Percentiles rank a stretch among this genome's conserved stretches.
Conservation (phyloP, 2,797 vertebrate genomes). For the Gephyroberyx darwinii region DNA sequence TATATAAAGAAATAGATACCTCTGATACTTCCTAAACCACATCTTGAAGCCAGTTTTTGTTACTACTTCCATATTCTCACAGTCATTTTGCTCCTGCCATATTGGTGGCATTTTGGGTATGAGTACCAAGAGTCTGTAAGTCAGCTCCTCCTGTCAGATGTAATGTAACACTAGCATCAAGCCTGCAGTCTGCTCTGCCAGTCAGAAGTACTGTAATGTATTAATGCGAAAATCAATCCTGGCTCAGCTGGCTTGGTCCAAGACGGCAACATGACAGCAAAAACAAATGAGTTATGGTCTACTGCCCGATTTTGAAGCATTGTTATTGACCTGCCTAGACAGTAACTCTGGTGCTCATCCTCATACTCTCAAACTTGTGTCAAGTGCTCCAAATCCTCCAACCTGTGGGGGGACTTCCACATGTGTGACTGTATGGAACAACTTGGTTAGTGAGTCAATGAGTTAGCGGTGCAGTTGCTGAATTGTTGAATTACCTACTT, state of each 20-base stretch:
- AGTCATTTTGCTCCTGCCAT: conserved; percentile 24
- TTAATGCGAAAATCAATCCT: conserved; percentile 16
- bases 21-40: no score
- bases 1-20: no score
- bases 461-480: not conserved
- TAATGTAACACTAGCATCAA: conserved; percentile 14
- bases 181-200: conserved; percentile 9
- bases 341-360: not conserved
- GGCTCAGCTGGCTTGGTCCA: no score
- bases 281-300: no score
- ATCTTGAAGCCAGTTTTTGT: no score
- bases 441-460: not conserved
- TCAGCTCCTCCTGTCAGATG: conserved; percentile 36
- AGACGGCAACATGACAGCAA: no score
- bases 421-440: conserved; percentile 2
- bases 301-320: no score
- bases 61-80: no score
- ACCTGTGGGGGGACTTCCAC: not conserved
- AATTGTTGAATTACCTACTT: not conserved
- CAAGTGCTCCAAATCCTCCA: no score
- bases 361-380: not conserved
- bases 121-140: conserved; percentile 19
- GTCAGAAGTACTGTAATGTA: conserved; percentile 6
- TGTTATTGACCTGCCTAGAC: not conserved
- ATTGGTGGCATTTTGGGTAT: conserved; percentile 12